Conservation (phyloP, 2,888 invertebrate genomes). For the Syrista parreyssii region DNA sequence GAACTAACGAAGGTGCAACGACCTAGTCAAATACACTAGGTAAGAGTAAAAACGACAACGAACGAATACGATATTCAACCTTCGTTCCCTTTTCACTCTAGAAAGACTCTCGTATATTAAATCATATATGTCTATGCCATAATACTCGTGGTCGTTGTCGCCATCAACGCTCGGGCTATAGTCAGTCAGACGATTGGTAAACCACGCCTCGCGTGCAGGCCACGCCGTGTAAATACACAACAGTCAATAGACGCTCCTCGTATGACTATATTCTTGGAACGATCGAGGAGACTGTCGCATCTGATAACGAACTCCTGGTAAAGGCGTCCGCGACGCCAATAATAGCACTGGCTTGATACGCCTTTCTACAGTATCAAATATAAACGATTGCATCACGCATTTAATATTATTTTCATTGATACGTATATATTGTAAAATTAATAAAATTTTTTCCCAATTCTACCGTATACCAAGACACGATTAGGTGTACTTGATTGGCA, state of each 20-base stretch:
- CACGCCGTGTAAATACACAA: constrained; percentile 20
- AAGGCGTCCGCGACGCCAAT: not conserved
- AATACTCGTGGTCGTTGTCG: not conserved
- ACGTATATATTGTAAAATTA: not conserved
- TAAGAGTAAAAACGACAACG: no score
- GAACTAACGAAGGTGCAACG: no score
- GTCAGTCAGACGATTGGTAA: not conserved
- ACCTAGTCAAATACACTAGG: no score
- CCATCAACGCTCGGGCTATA: not conserved
- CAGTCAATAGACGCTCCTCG: constrained; percentile 20
- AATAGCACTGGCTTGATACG: not conserved
- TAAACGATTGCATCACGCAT: no score
- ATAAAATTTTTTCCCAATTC: not conserved
- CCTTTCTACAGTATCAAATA: no score
- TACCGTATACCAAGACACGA: not conserved
- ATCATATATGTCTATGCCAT: not conserved
- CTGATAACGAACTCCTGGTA: not conserved
- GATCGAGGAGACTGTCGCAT: constrained; percentile 1
- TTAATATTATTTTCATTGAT: no score
- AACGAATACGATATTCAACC: no score
- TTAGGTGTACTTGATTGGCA: not conserved
- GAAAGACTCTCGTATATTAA: not conserved
- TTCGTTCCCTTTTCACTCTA: not conserved
- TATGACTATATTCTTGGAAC: constrained; percentile 22
- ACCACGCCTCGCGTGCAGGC: not conserved